Evolutionary conservation across 1,140 invertebrate genomes (phyloP).

Genomic region (Drosophila parvula): DNA sequence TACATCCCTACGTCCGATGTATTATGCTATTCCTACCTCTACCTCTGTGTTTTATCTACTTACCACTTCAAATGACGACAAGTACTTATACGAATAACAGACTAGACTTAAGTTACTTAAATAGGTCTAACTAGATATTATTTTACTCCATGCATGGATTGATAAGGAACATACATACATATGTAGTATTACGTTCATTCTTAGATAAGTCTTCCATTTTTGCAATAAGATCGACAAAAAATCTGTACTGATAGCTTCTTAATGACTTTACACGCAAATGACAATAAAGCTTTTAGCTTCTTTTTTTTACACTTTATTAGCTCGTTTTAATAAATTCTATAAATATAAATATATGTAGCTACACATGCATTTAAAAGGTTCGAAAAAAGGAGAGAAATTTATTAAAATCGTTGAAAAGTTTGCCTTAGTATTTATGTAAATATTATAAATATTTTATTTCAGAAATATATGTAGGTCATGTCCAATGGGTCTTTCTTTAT

Average conservation of each 20-base stretch:
- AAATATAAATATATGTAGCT: too few species aligned
- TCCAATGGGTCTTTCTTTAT: too few species aligned
- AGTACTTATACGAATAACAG: constrained; percentile 54
- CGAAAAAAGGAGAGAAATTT: background rate
- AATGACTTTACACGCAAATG: constrained; percentile 50
- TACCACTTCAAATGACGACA: constrained; percentile 59
- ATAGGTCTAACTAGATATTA: constrained; percentile 31
- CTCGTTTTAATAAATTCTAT: background rate
- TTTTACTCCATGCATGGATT: constrained; percentile 31
- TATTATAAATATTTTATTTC: too few species aligned
- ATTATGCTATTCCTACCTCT: constrained; percentile 54
- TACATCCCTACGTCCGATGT: constrained; percentile 47
- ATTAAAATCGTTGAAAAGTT: too few species aligned
- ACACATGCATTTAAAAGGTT: too few species aligned
- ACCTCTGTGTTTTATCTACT: constrained; percentile 66
- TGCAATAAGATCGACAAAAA: constrained; percentile 47
- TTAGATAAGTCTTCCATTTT: constrained; percentile 72
- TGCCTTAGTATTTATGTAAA: too few species aligned
- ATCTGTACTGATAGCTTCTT: constrained; percentile 77
- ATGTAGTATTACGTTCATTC: constrained; percentile 47
- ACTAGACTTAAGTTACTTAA: constrained; percentile 61
- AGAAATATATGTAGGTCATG: too few species aligned
- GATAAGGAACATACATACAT: constrained; percentile 31
- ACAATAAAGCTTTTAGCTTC: constrained; percentile 62
- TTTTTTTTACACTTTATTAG: constrained; percentile 29